A percentile compares a stretch with the other conserved stretches of the same genome.
phyloP scores from a whole-genome alignment of 2,888 invertebrate genomes.

The Nezara viridula region DNA sequence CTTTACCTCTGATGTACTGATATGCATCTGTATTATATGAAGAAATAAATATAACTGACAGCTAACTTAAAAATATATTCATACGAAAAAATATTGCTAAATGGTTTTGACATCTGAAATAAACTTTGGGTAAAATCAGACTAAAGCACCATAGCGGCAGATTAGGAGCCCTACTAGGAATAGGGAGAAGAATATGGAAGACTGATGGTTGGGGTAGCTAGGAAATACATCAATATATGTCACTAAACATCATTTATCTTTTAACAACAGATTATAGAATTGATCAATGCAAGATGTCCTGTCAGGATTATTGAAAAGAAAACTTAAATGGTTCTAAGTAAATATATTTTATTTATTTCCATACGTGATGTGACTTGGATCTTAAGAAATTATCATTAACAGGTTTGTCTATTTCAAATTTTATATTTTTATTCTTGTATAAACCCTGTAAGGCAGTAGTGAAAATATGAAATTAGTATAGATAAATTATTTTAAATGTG shows the following conservation, averaged over 20 bases:
- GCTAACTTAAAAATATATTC: background rate
- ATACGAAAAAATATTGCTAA: background rate
- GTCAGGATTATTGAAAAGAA: background rate
- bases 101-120: background rate
- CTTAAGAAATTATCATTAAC: slow-evolving; percentile 49
- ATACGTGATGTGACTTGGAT: too few species aligned
- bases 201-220: background rate
- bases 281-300: background rate
- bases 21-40: too few species aligned
- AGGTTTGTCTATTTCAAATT: too few species aligned
- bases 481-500: too few species aligned
- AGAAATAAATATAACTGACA: too few species aligned
- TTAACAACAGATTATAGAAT: background rate
- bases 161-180: background rate
- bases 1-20: too few species aligned
- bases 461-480: too few species aligned
- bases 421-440: too few species aligned
- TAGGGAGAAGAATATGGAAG: background rate
- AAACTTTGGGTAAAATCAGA: background rate
- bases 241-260: background rate
- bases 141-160: background rate
- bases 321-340: background rate
- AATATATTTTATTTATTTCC: background rate
- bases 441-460: too few species aligned
- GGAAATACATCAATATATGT: background rate